Evolutionary conservation across 2,888 invertebrate species (phyloP).

Genomic region (Leptinotarsa haldemani): DNA sequence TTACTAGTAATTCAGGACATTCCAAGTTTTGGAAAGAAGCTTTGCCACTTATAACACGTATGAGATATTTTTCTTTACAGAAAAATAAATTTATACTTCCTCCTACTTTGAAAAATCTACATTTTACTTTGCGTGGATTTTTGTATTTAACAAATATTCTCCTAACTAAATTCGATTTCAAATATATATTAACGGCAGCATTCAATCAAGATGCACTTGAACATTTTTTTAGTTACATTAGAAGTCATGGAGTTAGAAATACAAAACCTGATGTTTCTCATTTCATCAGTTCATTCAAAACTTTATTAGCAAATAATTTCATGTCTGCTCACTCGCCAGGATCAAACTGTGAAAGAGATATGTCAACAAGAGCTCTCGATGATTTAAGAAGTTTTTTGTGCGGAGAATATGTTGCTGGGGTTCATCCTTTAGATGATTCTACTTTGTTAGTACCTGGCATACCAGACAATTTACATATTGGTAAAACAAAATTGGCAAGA

Average conservation of each 20-base stretch:
- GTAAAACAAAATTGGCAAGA: background rate
- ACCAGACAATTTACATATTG: background rate
- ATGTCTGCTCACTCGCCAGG: too few species aligned
- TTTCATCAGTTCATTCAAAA: slow-evolving; percentile 8
- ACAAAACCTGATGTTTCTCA: slow-evolving; percentile 19
- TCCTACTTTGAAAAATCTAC: slow-evolving; percentile 9
- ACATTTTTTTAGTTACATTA: slow-evolving; percentile 22
- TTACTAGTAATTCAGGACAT: slow-evolving; percentile 35
- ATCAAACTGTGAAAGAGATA: slow-evolving; percentile 13
- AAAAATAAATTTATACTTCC: slow-evolving; percentile 27
- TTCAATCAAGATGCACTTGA: slow-evolving; percentile 36
- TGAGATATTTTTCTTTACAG: slow-evolving; percentile 40
- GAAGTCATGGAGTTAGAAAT: slow-evolving; percentile 10
- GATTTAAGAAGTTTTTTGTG: background rate
- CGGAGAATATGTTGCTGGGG: background rate
- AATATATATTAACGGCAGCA: slow-evolving; percentile 31
- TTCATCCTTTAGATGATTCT: background rate
- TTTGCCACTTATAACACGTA: slow-evolving; percentile 26
- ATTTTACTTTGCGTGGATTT: slow-evolving; percentile 13
- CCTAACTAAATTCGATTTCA: slow-evolving; percentile 23
- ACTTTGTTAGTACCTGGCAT: background rate
- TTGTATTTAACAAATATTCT: slow-evolving; percentile 27
- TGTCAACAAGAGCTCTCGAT: background rate
- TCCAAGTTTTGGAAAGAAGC: slow-evolving; percentile 39
- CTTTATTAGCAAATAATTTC: background rate